These are phyloP conservation scores for Hestina assimilis DNA, from an alignment of 1,140 invertebrate species.

Conservation along the genomic window DNA sequence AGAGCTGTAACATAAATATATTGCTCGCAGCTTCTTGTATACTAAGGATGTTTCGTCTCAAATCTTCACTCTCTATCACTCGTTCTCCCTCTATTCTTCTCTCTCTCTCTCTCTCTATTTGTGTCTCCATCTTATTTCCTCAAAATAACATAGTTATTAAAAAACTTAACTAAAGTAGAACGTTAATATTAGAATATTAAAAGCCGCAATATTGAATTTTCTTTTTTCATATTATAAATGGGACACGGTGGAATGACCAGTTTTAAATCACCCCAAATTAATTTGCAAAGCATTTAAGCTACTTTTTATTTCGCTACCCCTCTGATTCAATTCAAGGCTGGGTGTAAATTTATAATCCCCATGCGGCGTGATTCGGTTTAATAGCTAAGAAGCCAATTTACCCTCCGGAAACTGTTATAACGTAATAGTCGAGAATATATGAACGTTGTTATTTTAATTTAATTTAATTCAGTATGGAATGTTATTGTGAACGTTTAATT, in stretches of 20 bases:
- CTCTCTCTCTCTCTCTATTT: no score
- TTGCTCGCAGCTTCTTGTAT: no score
- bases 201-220: background rate
- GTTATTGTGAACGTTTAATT: no score
- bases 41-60: no score
- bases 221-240: background rate
- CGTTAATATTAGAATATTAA: background rate
- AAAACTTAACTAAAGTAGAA: background rate
- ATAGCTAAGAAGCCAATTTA: slow-evolving; percentile 59
- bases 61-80: no score
- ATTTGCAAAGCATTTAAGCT: slow-evolving; percentile 1
- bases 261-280: background rate
- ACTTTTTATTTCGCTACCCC: slow-evolving; percentile 14
- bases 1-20: no score
- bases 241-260: background rate
- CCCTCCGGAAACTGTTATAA: slow-evolving; percentile 5
- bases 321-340: slow-evolving; percentile 4
- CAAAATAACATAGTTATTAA: no score
- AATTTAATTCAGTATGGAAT: no score
- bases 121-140: no score
- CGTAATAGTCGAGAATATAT: background rate
- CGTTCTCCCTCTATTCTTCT: no score
- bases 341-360: slow-evolving; percentile 55
- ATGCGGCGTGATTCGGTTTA: slow-evolving; percentile 52
- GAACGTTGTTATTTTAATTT: no score